These are phyloP conservation scores for Stomatorhinus walkeri DNA, from an alignment of 2,797 vertebrate genomes.

Conservation along the genomic window DNA sequence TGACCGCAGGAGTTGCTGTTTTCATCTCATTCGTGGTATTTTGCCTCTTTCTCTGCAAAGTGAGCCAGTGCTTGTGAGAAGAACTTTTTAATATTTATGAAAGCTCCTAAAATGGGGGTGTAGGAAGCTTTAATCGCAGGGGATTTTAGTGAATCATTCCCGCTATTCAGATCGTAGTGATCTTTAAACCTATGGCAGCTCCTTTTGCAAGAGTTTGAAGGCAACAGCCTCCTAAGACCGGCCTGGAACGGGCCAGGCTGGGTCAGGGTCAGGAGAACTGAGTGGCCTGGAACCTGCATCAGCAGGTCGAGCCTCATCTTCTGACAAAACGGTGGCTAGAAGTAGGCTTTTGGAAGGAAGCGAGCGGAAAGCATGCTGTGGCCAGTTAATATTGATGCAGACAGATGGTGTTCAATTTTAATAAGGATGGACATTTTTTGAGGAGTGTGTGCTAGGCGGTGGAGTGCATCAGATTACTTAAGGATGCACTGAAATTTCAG, in stretches of 20 bases:
- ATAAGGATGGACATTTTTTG: background rate
- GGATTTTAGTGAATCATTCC: background rate
- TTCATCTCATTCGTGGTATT: background rate
- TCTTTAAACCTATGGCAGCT: background rate
- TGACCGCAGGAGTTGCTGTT: background rate
- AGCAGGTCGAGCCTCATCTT: background rate
- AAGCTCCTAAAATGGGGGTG: background rate
- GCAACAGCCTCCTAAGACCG: background rate
- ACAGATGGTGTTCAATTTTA: conserved; percentile 7
- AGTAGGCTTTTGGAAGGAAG: background rate
- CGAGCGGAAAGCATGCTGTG: background rate
- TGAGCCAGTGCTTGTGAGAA: background rate
- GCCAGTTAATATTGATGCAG: background rate
- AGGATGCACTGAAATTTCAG: background rate
- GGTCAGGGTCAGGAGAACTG: background rate
- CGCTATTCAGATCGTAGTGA: background rate
- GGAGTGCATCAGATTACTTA: background rate
- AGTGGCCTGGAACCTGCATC: background rate
- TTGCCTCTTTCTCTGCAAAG: background rate
- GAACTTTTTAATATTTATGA: background rate
- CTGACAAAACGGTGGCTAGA: background rate
- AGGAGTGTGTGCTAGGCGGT: background rate
- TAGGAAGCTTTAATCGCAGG: background rate
- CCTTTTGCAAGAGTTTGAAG: background rate
- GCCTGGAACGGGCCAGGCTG: background rate